These are phyloP conservation scores for Unio pictorum DNA, from an alignment of 2,888 invertebrate genomes.

Conservation along the genomic window DNA sequence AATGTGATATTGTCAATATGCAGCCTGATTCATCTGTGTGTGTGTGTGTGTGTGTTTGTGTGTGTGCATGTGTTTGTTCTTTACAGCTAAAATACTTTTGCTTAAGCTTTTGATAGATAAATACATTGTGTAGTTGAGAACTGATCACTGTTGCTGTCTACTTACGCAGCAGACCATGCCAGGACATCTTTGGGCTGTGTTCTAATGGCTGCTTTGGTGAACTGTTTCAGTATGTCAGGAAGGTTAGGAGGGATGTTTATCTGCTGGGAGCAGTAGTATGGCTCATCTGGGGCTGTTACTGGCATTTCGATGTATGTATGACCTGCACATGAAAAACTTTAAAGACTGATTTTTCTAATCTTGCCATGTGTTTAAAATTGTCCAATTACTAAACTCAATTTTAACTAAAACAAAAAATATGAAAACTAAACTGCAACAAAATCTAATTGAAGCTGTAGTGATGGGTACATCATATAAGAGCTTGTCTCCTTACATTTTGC, in stretches of 20 bases:
- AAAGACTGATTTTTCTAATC: conserved; percentile 1
- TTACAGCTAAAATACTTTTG: too few relatives aligned
- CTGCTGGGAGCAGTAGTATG: conserved; percentile 86
- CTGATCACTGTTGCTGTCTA: conserved; percentile 17
- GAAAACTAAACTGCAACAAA: background rate
- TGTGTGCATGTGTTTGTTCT: too few relatives aligned
- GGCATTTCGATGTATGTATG: conserved; percentile 23
- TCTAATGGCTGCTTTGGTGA: conserved; percentile 91
- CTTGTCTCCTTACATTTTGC: too few relatives aligned
- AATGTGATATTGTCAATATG: too few relatives aligned
- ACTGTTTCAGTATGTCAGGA: conserved; percentile 87
- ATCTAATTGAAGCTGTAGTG: too few relatives aligned
- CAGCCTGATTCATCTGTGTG: too few relatives aligned
- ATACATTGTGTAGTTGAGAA: too few relatives aligned
- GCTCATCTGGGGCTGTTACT: conserved; percentile 74
- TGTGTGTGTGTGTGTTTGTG: too few relatives aligned
- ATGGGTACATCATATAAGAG: too few relatives aligned
- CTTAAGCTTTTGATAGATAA: too few relatives aligned
- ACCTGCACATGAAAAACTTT: background rate
- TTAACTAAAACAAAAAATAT: background rate
- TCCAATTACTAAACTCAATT: too few relatives aligned
- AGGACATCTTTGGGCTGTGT: conserved; percentile 91
- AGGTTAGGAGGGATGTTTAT: conserved; percentile 87
- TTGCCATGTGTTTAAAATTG: too few relatives aligned
- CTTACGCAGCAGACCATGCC: conserved; percentile 81